Conservation (phyloP, 2,888 invertebrate genomes). For the Miltochrista miniata region DNA sequence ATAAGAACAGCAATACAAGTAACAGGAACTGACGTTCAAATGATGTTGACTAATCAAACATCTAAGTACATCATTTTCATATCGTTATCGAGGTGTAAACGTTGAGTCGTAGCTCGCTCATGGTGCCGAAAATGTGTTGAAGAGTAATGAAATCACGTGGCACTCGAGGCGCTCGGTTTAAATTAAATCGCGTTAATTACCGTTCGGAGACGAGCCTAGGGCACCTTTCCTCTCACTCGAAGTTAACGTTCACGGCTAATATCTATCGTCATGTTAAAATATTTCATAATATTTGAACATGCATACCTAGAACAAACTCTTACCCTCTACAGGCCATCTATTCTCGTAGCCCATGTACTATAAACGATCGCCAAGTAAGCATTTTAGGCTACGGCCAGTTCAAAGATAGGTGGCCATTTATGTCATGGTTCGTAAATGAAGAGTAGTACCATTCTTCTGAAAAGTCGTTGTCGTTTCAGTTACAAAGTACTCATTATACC, state of each 20-base stretch:
- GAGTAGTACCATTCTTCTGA: too few relatives aligned
- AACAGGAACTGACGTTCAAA: neutral
- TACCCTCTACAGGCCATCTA: too few relatives aligned
- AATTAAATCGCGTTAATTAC: constrained; percentile 75
- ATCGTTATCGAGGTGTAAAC: constrained; percentile 6
- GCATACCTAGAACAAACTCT: too few relatives aligned
- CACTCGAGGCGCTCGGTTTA: constrained; percentile 59
- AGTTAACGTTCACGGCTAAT: constrained; percentile 10
- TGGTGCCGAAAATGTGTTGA: constrained; percentile 58
- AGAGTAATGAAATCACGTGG: constrained; percentile 72
- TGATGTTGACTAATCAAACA: constrained; percentile 6
- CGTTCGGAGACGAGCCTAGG: constrained; percentile 45
- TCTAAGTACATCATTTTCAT: constrained; percentile 6
- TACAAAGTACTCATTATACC: too few relatives aligned
- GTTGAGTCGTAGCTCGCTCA: constrained; percentile 12
- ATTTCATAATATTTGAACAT: constrained; percentile 5
- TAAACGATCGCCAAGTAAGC: too few relatives aligned
- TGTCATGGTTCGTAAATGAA: too few relatives aligned
- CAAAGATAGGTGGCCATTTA: too few relatives aligned
- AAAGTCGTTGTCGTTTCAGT: too few relatives aligned
- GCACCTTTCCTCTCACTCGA: constrained; percentile 17
- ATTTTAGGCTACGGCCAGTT: too few relatives aligned
- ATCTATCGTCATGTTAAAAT: constrained; percentile 16
- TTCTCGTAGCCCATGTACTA: too few relatives aligned
- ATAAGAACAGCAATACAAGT: too few relatives aligned